phyloP scores from a whole-genome alignment of 2,797 vertebrate species.

The Leuciscus waleckii region DNA sequence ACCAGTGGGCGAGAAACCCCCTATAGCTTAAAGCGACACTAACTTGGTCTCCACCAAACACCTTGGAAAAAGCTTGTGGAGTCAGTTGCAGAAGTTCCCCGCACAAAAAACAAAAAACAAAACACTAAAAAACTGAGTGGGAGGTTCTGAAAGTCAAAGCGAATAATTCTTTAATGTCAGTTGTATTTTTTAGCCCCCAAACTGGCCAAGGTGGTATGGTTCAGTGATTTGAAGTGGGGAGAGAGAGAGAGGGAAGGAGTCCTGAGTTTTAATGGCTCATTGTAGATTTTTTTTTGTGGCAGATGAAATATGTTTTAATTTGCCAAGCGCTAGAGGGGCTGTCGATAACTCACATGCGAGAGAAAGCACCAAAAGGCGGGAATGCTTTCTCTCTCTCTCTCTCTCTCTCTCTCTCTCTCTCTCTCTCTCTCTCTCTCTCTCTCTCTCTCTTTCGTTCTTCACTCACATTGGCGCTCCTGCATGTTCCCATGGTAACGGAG shows the following conservation, averaged over 20 bases:
- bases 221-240: neutral
- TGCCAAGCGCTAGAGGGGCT: slow-evolving; percentile 65
- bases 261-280: slow-evolving; percentile 60
- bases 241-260: neutral
- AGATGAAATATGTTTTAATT: slow-evolving; percentile 76
- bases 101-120: neutral
- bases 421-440: slow-evolving; percentile 60
- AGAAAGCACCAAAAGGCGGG: slow-evolving; percentile 20
- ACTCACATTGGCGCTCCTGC: slow-evolving; percentile 53
- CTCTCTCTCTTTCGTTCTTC: slow-evolving; percentile 57
- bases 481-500: slow-evolving; percentile 78
- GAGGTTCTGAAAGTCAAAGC: neutral
- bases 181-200: slow-evolving; percentile 1
- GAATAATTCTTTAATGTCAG: neutral
- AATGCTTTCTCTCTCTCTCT: slow-evolving; percentile 55
- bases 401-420: slow-evolving; percentile 66
- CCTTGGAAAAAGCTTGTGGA: neutral
- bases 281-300: slow-evolving; percentile 59
- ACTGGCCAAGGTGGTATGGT: neutral
- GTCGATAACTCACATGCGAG: slow-evolving; percentile 57
- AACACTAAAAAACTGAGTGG: neutral
- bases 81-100: neutral
- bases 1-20: slow-evolving; percentile 19
- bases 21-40: neutral
- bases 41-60: neutral